A percentile compares a stretch with the other conserved stretches of the same genome.
Conservation (phyloP, 2,113 vertebrate genomes). For the Mesitornis unicolor region DNA sequence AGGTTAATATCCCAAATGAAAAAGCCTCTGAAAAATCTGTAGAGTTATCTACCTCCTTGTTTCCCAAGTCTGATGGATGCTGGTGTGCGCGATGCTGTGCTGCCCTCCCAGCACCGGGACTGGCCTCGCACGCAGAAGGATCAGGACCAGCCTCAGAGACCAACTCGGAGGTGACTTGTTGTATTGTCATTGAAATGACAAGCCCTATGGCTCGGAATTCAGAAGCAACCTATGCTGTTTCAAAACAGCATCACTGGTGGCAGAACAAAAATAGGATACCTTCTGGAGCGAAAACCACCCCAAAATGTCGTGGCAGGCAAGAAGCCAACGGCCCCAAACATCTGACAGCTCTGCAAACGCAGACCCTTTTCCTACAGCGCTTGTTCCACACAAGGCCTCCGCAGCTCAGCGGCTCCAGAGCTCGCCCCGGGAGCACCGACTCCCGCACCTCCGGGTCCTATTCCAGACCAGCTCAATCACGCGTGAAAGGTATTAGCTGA, state of each 20-base stretch:
- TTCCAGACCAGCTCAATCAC: not conserved
- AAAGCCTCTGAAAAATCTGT: not conserved
- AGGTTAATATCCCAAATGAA: not conserved
- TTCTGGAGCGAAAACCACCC: slow-evolving; percentile 20
- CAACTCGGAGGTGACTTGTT: not conserved
- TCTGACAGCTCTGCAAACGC: not conserved
- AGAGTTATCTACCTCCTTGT: not conserved
- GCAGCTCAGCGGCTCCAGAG: not conserved
- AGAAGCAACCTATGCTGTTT: not conserved
- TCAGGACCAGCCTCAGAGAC: not conserved
- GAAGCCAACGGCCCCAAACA: not conserved
- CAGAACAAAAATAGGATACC: not conserved
- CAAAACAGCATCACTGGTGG: not conserved
- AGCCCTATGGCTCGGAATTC: not conserved
- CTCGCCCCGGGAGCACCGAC: not conserved
- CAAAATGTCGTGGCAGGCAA: not conserved
- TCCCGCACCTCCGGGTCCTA: not conserved
- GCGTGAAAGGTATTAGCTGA: not conserved
- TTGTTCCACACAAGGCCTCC: not conserved
- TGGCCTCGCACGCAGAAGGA: not conserved
- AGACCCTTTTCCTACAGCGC: not conserved
- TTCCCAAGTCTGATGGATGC: not conserved
- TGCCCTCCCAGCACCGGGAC: not conserved
- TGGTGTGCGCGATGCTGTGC: fast-evolving
- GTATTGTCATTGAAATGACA: not conserved